phyloP scores from a whole-genome alignment of 1,140 invertebrate genomes.

The Arion vulgaris region DNA sequence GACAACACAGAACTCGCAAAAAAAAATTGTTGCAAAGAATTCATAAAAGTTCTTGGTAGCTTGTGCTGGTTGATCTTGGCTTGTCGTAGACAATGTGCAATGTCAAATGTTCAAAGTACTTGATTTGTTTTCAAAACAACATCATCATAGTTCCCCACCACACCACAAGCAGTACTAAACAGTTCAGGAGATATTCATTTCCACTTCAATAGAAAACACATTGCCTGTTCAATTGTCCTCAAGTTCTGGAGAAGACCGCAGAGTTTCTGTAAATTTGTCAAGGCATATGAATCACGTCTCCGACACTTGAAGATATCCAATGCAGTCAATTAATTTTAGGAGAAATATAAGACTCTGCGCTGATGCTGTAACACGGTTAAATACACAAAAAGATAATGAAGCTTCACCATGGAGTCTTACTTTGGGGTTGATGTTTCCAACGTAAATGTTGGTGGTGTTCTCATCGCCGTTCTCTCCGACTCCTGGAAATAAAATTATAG shows the following conservation, averaged over 20 bases:
- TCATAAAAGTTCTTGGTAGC: too few species aligned
- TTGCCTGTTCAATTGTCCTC: neutral
- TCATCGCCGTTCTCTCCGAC: slow-evolving; percentile 78
- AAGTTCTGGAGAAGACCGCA: neutral
- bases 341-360: neutral
- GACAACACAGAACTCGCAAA: too few species aligned
- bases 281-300: neutral
- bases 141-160: too few species aligned
- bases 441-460: slow-evolving; percentile 97
- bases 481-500: slow-evolving; percentile 42
- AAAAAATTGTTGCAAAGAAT: too few species aligned
- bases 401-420: slow-evolving; percentile 72
- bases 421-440: slow-evolving; percentile 97
- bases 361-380: slow-evolving; percentile 9
- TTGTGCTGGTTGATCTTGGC: too few species aligned
- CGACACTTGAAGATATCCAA: neutral
- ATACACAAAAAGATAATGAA: slow-evolving; percentile 20
- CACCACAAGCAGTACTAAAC: too few species aligned
- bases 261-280: neutral
- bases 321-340: neutral
- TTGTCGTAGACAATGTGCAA: too few species aligned
- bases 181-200: too few species aligned
- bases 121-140: too few species aligned
- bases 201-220: too few species aligned
- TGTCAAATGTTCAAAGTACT: too few species aligned